Conservation (phyloP, 2,888 invertebrate genomes). For the Zygogramma bicolorata region DNA sequence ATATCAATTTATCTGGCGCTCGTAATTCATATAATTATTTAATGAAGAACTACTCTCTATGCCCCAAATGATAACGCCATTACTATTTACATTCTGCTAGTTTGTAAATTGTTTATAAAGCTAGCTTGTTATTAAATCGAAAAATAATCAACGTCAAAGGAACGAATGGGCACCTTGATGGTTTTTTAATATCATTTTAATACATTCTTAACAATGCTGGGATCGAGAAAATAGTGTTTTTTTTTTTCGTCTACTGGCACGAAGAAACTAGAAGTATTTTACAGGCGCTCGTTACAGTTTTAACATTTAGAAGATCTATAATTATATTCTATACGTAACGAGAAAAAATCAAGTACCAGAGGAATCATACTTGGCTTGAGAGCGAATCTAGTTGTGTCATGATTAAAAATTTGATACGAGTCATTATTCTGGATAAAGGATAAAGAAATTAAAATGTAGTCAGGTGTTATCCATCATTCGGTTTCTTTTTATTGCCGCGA, state of each 20-base stretch:
- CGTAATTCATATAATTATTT: constrained; percentile 31
- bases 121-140: constrained; percentile 16
- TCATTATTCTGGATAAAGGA: constrained; percentile 17
- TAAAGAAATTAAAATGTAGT: constrained; percentile 18
- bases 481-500: background rate
- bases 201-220: constrained; percentile 33
- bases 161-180: constrained; percentile 29
- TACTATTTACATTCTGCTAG: constrained; percentile 24
- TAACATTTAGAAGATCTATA: constrained; percentile 6
- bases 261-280: constrained; percentile 15
- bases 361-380: background rate
- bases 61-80: constrained; percentile 26
- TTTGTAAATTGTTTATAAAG: constrained; percentile 28
- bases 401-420: constrained; percentile 34
- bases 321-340: constrained; percentile 3
- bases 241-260: background rate
- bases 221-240: constrained; percentile 9
- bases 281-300: background rate
- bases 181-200: constrained; percentile 45
- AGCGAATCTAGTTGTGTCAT: constrained; percentile 9
- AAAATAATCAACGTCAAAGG: background rate
- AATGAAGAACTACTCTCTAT: constrained; percentile 10
- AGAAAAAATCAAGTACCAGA: background rate
- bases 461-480: background rate
- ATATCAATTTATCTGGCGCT: constrained; percentile 19